Conservation (phyloP, 1,140 invertebrate genomes). For the Drosophila repletoides region DNA sequence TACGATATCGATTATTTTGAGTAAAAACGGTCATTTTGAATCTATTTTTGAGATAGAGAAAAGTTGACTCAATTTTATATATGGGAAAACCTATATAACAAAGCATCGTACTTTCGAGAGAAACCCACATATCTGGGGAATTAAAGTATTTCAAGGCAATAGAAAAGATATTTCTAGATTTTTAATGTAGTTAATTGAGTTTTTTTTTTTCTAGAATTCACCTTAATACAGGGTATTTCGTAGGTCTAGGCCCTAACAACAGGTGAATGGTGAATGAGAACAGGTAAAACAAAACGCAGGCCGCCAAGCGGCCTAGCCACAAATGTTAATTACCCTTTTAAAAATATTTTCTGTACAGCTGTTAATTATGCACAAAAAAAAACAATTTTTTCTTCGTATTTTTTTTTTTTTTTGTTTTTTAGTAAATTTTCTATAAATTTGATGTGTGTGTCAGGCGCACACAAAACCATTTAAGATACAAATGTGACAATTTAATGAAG, state of each 20-base stretch:
- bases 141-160: too few relatives aligned
- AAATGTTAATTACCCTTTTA: slow-evolving; percentile 40
- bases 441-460: neutral
- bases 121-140: too few relatives aligned
- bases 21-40: too few relatives aligned
- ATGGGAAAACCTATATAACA: too few relatives aligned
- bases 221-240: slow-evolving; percentile 21
- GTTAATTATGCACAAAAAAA: slow-evolving; percentile 31
- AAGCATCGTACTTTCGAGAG: too few relatives aligned
- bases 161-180: too few relatives aligned
- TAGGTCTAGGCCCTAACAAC: too few relatives aligned
- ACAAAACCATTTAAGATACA: slow-evolving; percentile 22
- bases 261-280: slow-evolving; percentile 18
- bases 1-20: too few relatives aligned
- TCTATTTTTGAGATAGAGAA: too few relatives aligned
- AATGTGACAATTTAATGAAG: slow-evolving; percentile 73
- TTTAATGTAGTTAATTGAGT: too few relatives aligned
- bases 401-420: neutral
- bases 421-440: neutral
- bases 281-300: neutral
- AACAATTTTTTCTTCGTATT: neutral
- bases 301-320: slow-evolving; percentile 11
- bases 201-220: too few relatives aligned
- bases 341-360: slow-evolving; percentile 33
- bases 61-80: too few relatives aligned